Evolutionary conservation across 2,797 vertebrate genomes (phyloP), one percentile per base, ranked within the genome.

Genomic region (Anguilla marmorata): DNA sequence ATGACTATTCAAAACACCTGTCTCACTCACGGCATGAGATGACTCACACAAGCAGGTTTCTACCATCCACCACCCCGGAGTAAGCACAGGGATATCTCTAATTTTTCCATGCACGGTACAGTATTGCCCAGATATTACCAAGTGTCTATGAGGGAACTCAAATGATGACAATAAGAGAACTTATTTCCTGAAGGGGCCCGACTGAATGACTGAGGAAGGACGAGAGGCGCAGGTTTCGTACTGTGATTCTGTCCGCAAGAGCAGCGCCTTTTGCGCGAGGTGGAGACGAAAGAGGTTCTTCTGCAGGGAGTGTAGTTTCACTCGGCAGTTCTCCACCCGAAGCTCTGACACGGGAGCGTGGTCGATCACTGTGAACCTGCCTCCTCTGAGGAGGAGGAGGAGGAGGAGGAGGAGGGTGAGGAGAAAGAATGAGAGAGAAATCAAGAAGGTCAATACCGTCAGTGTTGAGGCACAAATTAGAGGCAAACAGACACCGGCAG

Each of bases 221-320:
- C 21, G 48, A 3, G 7, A 0, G 11, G 0, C 19, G 19, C 21
- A 3, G 19, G 84, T 74, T 11, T 89, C 98, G 98, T 95, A 99
- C 98, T 97, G 97, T 91, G 97, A 97, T 90, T 98, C 97, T 0
- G 98, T 97, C 72, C 97, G 93, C 85, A 99, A 96, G 88, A 99
- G 95, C 91, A 98, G 95, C 86, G 97, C 92, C 24, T 93, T 96
- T 6, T 94, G 91, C 2, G 92, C 88, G 86, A 97, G 95, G 92
- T 98, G 96, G 89, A 99, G 95, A 9, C 96, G 97, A 92, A 99
- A 98, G 72, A 98, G 91, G 58, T 99, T 99, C 92, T 98, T 98
- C 95, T 97, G 96, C 86, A 97, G 88, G 11, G 97, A 97, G 0
- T 97, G 97, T 0, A 99, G 96, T 92, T 98, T 99, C 93, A 98